Base-by-base conservation (phyloP, 2,797 vertebrate species). In the Antennarius maculatus region DNA sequence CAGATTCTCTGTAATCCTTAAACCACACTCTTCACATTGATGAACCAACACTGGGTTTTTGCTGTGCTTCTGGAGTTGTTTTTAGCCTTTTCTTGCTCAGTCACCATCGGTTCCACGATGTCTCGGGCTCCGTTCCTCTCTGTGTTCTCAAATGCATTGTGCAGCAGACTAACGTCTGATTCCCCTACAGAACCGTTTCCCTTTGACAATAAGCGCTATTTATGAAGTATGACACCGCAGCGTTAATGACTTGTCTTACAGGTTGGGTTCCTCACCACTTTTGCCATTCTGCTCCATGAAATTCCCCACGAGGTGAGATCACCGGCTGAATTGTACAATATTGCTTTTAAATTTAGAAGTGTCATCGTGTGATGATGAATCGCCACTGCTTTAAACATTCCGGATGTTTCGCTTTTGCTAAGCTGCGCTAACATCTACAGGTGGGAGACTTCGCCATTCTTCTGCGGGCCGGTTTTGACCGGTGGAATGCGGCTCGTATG, bases 401-500 rank as follows among this genome's bases (percentile, higher is more conserved):
- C 48, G 18, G n/a, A n/a, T 61, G 61, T 79, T 69, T 27, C 34
- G 45, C 7, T 46, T 0, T 52, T 63, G 16, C 43, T 50, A 15
- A 31, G 52, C 42, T 53, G 17, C 57, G 61, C 73, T 41, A 7
- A 53, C 27, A 5, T 49, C 41, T 78, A 49, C 88, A 99, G 98
- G 94, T 99, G 81, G 97, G 98, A 79, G 98, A 99, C 91, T 99
- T 99, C 81, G 97, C 96, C 78, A 99, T 99, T 85, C 90, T 99
- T 54, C 94, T 99, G 77, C 94, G 97, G 66, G 97, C 98, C 1
- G 98, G 98, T n/a, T 99, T 99, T 80, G 97, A 99, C 87, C 95
- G 95, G 53, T 98, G 97, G 97, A 98, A 95, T 28, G 98, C 98
- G 2, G 96, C 96, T 66, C 96, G 96, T 78, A 94, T 99, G 94